These are phyloP conservation scores for Carduelis carduelis DNA, from an alignment of 2,797 vertebrate genomes.

Conservation along the genomic window DNA sequence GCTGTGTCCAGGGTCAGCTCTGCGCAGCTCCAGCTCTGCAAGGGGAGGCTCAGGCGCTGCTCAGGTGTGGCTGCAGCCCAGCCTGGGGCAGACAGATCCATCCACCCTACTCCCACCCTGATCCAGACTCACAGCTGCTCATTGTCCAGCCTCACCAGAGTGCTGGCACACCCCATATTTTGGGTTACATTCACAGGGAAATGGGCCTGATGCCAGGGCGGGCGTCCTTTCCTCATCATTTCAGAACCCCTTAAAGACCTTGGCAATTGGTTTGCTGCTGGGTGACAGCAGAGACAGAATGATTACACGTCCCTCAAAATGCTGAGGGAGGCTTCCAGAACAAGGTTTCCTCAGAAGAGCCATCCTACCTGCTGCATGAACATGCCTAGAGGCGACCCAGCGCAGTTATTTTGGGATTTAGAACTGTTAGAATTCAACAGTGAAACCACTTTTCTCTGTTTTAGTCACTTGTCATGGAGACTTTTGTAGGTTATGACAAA, in stretches of 20 bases:
- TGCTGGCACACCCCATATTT: neutral
- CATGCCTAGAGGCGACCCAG: neutral
- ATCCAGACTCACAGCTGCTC: neutral
- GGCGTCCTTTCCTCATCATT: neutral
- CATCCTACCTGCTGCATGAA: neutral
- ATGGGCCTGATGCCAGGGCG: accelerated
- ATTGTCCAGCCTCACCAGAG: neutral
- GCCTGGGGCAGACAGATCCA: neutral
- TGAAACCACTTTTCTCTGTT: neutral
- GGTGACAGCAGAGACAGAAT: neutral
- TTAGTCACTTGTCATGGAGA: slow-evolving; percentile 13
- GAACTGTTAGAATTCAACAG: slow-evolving; percentile 8
- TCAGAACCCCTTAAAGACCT: neutral
- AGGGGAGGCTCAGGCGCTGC: neutral
- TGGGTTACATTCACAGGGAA: neutral
- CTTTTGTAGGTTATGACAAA: slow-evolving; percentile 34
- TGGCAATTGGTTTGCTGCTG: neutral
- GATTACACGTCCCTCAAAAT: neutral
- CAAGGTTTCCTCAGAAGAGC: neutral
- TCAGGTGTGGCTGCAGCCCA: neutral
- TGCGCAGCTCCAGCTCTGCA: neutral
- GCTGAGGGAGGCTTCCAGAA: neutral
- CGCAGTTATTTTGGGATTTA: neutral
- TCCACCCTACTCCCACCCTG: neutral
- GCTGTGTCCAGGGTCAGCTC: neutral